Percentiles rank a stretch among this genome's conserved stretches.
Conservation (phyloP, 2,888 invertebrate genomes). For the Lasiommata megera region DNA sequence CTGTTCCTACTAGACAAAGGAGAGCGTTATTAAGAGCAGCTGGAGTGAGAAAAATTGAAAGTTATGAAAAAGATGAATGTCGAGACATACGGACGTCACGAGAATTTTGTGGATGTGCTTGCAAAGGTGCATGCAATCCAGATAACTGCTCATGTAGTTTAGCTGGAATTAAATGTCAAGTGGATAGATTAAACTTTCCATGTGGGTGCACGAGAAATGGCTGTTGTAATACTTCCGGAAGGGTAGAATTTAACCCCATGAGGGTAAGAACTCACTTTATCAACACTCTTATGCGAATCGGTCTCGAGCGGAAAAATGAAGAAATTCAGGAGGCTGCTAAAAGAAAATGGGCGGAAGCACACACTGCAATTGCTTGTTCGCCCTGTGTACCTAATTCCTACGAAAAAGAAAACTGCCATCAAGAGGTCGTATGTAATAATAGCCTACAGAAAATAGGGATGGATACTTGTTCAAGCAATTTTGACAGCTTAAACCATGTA, state of each 20-base stretch:
- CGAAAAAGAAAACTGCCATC: slow-evolving; percentile 62
- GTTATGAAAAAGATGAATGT: slow-evolving; percentile 96
- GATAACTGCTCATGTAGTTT: slow-evolving; percentile 97
- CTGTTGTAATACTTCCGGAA: slow-evolving; percentile 94
- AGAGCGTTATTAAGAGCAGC: slow-evolving; percentile 93
- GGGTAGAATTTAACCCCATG: slow-evolving; percentile 97
- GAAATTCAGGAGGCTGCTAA: slow-evolving; percentile 72
- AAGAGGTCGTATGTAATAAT: slow-evolving; percentile 77
- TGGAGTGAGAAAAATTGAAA: slow-evolving; percentile 96
- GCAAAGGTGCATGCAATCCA: slow-evolving; percentile 96
- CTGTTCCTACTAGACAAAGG: slow-evolving; percentile 95
- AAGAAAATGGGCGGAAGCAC: slow-evolving; percentile 71
- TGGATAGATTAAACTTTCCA: slow-evolving; percentile 97
- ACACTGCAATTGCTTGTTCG: slow-evolving; percentile 53
- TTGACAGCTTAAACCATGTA: slow-evolving; percentile 85
- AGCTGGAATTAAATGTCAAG: slow-evolving; percentile 98
- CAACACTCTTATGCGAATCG: slow-evolving; percentile 96
- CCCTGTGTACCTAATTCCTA: slow-evolving; percentile 61
- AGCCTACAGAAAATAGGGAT: slow-evolving; percentile 81
- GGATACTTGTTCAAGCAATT: slow-evolving; percentile 84
- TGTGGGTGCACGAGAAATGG: slow-evolving; percentile 98
- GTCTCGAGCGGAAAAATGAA: slow-evolving; percentile 92
- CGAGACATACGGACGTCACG: slow-evolving; percentile 94
- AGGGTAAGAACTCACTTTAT: slow-evolving; percentile 98
- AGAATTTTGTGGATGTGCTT: slow-evolving; percentile 96